Conservation (phyloP, 1,140 invertebrate genomes). For the Meteorus sp. region DNA sequence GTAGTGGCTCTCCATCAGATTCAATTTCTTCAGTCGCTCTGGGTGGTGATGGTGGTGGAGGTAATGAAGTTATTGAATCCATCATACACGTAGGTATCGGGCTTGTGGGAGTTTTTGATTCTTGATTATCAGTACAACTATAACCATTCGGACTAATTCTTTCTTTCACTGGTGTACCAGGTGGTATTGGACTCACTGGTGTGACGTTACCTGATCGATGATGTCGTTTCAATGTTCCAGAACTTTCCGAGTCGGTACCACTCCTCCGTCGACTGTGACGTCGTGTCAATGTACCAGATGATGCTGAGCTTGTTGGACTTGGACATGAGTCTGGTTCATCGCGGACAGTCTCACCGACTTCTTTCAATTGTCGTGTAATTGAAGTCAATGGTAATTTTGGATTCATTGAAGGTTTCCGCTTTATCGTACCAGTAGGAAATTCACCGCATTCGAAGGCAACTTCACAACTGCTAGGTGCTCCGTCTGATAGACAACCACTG, state of each 20-base stretch:
- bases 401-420: conserved; percentile 85
- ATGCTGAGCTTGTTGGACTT: conserved; percentile 52
- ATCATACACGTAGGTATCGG: conserved; percentile 57
- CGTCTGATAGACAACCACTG: conserved; percentile 77
- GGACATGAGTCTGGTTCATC: conserved; percentile 55
- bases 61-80: conserved; percentile 61
- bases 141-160: conserved; percentile 52
- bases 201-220: conserved; percentile 59
- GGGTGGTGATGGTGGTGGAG: conserved; percentile 63
- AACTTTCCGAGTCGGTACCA: conserved; percentile 63
- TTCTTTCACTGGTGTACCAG: conserved; percentile 59
- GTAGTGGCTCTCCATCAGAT: conserved; percentile 55
- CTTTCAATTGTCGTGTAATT: conserved; percentile 85
- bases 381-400: conserved; percentile 88
- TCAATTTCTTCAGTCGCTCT: conserved; percentile 48
- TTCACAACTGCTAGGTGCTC: conserved; percentile 70
- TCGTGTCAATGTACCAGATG: conserved; percentile 61
- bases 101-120: conserved; percentile 52
- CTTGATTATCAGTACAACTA: conserved; percentile 47
- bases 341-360: conserved; percentile 70
- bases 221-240: conserved; percentile 66
- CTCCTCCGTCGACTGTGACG: conserved; percentile 63
- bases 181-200: conserved; percentile 56
- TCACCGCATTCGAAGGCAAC: conserved; percentile 56
- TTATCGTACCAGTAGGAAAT: conserved; percentile 72